phyloP scores from a whole-genome alignment of 2,888 invertebrate species.

The Leptinotarsa rubiginosa region DNA sequence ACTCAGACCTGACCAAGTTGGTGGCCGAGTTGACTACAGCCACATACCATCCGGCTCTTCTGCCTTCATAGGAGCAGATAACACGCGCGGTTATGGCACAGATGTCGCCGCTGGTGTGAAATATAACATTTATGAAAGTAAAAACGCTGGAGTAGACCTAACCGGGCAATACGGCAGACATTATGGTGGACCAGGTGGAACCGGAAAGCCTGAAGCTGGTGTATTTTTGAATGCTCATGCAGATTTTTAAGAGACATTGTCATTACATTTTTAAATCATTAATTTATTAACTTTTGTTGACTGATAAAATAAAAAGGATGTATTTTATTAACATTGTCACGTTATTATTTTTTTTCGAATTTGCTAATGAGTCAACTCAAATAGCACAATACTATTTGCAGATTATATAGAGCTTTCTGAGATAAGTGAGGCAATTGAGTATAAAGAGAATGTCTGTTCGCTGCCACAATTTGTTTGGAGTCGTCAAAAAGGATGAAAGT shows the following conservation, averaged over 20 bases:
- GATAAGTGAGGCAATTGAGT: too few species aligned
- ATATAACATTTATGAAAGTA: slow-evolving; percentile 45
- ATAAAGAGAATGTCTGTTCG: too few species aligned
- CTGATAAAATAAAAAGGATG: not conserved
- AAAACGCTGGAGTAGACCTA: slow-evolving; percentile 50
- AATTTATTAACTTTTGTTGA: not conserved
- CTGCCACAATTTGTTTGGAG: too few species aligned
- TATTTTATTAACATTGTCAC: too few species aligned
- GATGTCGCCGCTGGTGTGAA: slow-evolving; percentile 49
- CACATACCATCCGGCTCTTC: slow-evolving; percentile 52
- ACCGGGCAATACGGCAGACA: slow-evolving; percentile 51
- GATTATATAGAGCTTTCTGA: too few species aligned
- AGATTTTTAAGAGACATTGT: slow-evolving; percentile 13
- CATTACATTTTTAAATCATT: not conserved
- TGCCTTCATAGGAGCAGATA: slow-evolving; percentile 50
- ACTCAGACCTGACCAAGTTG: slow-evolving; percentile 48
- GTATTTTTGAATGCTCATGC: slow-evolving; percentile 36
- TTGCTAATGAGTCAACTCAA: too few species aligned
- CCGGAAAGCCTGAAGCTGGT: slow-evolving; percentile 46
- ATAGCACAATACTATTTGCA: too few species aligned
- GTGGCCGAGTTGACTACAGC: slow-evolving; percentile 52
- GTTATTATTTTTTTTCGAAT: too few species aligned
- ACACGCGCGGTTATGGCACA: slow-evolving; percentile 50
- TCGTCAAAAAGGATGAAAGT: too few species aligned
- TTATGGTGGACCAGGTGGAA: slow-evolving; percentile 51